Evolutionary conservation across 64 coral and sea anemone genomes (phyloP).

Genomic region (Porites australiensis): DNA sequence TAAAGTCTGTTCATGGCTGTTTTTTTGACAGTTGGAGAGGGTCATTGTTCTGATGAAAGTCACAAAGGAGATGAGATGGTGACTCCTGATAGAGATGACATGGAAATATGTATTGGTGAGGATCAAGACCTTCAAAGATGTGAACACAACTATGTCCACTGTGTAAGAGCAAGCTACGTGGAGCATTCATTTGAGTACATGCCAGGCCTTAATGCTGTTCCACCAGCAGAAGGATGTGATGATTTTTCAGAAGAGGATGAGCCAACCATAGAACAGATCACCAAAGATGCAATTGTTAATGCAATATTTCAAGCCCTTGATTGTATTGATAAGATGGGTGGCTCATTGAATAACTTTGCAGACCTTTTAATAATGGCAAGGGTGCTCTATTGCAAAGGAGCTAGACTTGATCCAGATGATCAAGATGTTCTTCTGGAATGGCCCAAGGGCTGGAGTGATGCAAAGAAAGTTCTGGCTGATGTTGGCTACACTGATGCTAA

Average conservation of each 20-base stretch:
- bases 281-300: conserved; percentile 12
- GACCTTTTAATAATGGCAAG: conserved; percentile 34
- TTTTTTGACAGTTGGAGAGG: background rate
- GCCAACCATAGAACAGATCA: conserved; percentile 17
- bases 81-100: background rate
- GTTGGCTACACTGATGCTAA: conserved; percentile 82
- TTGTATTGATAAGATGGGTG: conserved; percentile 35
- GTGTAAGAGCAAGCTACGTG: background rate
- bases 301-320: conserved; percentile 21
- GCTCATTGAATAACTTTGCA: conserved; percentile 51
- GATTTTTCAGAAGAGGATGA: background rate
- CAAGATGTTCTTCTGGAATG: background rate
- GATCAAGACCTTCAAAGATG: background rate
- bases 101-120: background rate
- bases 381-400: conserved; percentile 11
- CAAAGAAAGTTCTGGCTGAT: conserved; percentile 63
- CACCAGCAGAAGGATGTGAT: conserved; percentile 1
- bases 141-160: background rate
- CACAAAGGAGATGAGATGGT: background rate
- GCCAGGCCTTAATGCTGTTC: background rate
- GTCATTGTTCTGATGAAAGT: background rate
- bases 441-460: conserved; percentile 58
- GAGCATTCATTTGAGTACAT: background rate
- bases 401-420: conserved; percentile 5
- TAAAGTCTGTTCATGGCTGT: background rate